Evolutionary conservation across 2,888 invertebrate species (phyloP), one percentile per base, ranked within the genome.

Genomic region (Meteorus colon): DNA sequence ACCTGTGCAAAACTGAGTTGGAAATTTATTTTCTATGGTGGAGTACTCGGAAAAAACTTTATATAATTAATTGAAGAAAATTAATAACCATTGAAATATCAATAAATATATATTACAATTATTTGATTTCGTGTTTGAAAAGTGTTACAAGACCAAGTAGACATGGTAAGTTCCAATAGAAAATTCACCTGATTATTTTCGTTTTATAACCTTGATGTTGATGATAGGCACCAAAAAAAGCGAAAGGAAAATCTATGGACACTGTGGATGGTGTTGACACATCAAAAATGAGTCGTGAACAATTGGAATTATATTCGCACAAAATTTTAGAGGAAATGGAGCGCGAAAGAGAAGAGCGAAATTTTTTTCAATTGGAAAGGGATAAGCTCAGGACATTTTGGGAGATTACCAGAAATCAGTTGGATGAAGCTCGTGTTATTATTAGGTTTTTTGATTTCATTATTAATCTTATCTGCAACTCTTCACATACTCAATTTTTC

Each of bases 321-420:
- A 93, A 94, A 84, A 93, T 98, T 27, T 94, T 96, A 87, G 96
- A 96, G 86, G 97, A 98, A 91, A 92, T 98, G 88, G 98, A 98
- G 86, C 93, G 96, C 75, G 98, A 98, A 90, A 92, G 98, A 84
- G 98, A 98, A 89, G 98, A 98, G 89, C 91, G 98, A 73, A 98
- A 98, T 90, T 98, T 95, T 89, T 98, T 97, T 85, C 98, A 98
- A 90, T 90, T 98, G 84, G 98, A 98, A 91, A 92, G 98, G 82
- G 98, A 98, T 89, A 98, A 98, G 90, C 92, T 98, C 19, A 93
- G 97, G 82, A 96, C 96, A 4, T 98, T 97, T 88, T 98, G 98
- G 98, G 98, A 98, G 90, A 97, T 98, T 73, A 96, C 97, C 0
- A 93, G 96, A 81, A 94, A 95, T 83, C 96, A 98, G 87, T 90